phyloP scores from a whole-genome alignment of 2,797 vertebrate genomes.

The Linurgus olivaceus region DNA sequence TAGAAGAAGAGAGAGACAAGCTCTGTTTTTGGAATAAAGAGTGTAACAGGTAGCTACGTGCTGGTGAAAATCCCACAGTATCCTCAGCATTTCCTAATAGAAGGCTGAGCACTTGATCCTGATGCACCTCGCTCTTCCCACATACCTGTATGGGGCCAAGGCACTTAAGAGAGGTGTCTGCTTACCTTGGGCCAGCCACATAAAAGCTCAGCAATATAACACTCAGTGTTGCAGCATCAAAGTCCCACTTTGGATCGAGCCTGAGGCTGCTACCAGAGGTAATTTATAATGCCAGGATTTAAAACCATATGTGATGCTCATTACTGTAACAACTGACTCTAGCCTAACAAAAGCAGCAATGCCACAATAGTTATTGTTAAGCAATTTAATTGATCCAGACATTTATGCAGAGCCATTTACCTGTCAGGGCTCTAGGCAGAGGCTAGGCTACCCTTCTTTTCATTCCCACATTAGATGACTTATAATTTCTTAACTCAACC shows the following conservation, averaged over 20 bases:
- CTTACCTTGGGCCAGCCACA: conserved; percentile 62
- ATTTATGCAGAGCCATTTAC: conserved; percentile 56
- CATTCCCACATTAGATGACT: conserved; percentile 61
- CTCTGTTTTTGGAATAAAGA: conserved; percentile 32
- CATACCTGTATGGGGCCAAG: conserved; percentile 29
- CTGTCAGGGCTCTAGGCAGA: conserved; percentile 12
- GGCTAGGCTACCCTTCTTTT: conserved; percentile 28
- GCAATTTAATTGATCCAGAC: conserved; percentile 67
- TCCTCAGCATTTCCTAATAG: conserved; percentile 60
- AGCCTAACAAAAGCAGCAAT: conserved; percentile 45
- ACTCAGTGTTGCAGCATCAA: conserved; percentile 58
- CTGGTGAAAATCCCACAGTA: conserved; percentile 38
- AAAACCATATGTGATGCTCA: conserved; percentile 14
- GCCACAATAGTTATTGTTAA: conserved; percentile 63
- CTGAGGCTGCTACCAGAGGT: conserved; percentile 26
- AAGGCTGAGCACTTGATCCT: conserved; percentile 15
- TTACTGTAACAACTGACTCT: conserved; percentile 57
- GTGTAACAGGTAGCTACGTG: conserved; percentile 54
- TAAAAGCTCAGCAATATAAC: conserved; percentile 53
- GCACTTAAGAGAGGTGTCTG: conserved; percentile 47
- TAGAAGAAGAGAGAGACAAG: neutral
- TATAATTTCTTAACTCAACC: conserved; percentile 55
- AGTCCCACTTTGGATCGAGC: conserved; percentile 35
- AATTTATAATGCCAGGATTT: conserved; percentile 61
- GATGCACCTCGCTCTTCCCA: conserved; percentile 11